Base-by-base conservation (phyloP, 2,797 vertebrate genomes). In the Pteropus rufus region DNA sequence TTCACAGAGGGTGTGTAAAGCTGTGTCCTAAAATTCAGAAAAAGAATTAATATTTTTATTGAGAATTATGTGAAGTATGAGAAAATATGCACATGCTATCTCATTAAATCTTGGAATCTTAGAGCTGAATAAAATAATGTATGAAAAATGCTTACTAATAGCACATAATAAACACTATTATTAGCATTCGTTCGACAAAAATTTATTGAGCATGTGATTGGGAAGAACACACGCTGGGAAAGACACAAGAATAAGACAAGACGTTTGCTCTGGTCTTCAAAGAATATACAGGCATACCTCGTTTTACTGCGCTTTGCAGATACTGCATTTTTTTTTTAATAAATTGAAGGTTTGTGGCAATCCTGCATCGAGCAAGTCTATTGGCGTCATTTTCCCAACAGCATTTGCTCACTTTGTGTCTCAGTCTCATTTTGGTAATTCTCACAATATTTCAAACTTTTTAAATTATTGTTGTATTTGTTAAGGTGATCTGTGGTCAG, bases 61-160 rank as follows among this genome's bases (percentile, higher is more conserved):
- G 10, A 84, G 44, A 70, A 69, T 84, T 84, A 86, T 26, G 34
- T 36, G 41, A 93, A 58, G 3, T 70, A 23, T 81, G 36, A 81
- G 41, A 67, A 95, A 93, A 94, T 73, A 83, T 29, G 23, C 23
- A 77, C 21, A 80, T n/a, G 10, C 18, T 73, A 12, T 29, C 46
- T 93, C 54, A 91, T 67, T 92, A 72, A 91, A 82, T 60, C 26
- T 82, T 49, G 23, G 9, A 93, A 52, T 56, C 46, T 49, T 62
- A 31, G 19, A 77, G 85, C 21, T 21, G 82, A 31, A 77, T 77
- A 85, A 94, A 92, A 83, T 82, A 77, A 85, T 24, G 2, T 64
- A 56, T 86, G 60, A 89, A 76, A 92, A 90, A 93, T 72, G 44
- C 21, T 93, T 84, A 84, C 39, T 39, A 60, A 91, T 10, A 76